A percentile compares a stretch with the other conserved stretches of the same genome.
phyloP scores from a whole-genome alignment of 2,113 vertebrate genomes.

The Peromyscus leucopus region DNA sequence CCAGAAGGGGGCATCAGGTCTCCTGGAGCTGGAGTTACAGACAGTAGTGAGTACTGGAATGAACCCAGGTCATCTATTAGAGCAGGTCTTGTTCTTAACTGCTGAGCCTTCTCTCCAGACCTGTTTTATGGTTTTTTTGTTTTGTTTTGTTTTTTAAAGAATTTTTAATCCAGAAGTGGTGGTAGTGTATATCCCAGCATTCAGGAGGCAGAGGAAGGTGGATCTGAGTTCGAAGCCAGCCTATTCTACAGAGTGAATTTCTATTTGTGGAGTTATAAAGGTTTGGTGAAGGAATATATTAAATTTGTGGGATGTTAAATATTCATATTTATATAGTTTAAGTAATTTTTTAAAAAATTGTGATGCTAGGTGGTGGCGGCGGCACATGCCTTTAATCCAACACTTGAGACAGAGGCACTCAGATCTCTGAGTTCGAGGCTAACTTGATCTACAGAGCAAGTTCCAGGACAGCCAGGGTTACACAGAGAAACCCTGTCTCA shows the following conservation, averaged over 20 bases:
- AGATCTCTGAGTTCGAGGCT: neutral
- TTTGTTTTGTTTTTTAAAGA: neutral
- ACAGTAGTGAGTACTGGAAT: neutral
- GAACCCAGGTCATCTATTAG: neutral
- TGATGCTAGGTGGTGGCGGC: neutral
- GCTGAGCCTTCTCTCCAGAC: neutral
- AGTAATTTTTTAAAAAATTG: slow-evolving; percentile 8
- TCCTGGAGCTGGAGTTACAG: neutral
- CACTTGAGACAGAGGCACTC: neutral
- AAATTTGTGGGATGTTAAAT: neutral
- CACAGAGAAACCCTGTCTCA: neutral
- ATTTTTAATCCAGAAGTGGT: neutral
- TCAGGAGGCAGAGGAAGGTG: neutral
- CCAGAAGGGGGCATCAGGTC: neutral
- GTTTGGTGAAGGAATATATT: neutral
- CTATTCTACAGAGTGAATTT: neutral
- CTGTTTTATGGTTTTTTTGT: neutral
- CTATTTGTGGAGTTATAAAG: neutral
- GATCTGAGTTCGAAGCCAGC: neutral
- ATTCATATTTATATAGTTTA: slow-evolving; percentile 19
- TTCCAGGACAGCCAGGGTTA: neutral
- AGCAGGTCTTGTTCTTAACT: neutral
- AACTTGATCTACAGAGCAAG: neutral
- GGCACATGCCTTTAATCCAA: neutral
- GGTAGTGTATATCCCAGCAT: neutral